phyloP scores from a whole-genome alignment of 2,888 invertebrate genomes.

The Tortrix viridana region DNA sequence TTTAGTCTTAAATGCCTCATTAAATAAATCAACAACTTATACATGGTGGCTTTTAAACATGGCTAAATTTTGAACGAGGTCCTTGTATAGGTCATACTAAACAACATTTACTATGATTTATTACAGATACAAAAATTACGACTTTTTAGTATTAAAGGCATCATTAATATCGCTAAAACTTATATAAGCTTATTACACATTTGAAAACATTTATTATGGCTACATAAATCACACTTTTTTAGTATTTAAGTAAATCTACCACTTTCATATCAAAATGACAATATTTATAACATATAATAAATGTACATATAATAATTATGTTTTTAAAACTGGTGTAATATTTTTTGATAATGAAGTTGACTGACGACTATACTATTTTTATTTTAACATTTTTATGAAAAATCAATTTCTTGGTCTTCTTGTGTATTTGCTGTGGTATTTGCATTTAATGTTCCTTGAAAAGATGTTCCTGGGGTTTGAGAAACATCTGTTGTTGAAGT shows the following conservation, averaged over 20 bases:
- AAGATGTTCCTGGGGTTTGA: background rate
- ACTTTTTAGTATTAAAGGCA: too few relatives aligned
- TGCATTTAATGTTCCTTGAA: background rate
- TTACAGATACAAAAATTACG: too few relatives aligned
- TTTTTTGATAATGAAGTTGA: constrained; percentile 4
- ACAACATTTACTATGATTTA: too few relatives aligned
- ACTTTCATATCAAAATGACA: constrained; percentile 4
- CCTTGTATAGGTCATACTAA: too few relatives aligned
- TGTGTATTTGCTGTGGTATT: constrained; percentile 1
- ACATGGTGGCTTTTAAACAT: too few relatives aligned
- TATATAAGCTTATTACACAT: too few relatives aligned
- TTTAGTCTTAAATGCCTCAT: constrained; percentile 1
- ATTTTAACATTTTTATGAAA: constrained; percentile 7
- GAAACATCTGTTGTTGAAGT: constrained; percentile 3
- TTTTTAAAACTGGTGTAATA: background rate
- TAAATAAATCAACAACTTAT: too few relatives aligned
- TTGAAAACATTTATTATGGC: too few relatives aligned
- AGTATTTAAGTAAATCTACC: background rate
- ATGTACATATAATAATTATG: background rate
- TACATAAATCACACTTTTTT: too few relatives aligned
- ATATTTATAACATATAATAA: constrained; percentile 5
- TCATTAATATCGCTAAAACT: too few relatives aligned
- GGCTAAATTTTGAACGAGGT: too few relatives aligned
- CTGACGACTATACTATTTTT: background rate
- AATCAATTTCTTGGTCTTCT: constrained; percentile 1